Evolutionary conservation across 2,113 vertebrate genomes (phyloP).

Genomic region (Arizona elegans): DNA sequence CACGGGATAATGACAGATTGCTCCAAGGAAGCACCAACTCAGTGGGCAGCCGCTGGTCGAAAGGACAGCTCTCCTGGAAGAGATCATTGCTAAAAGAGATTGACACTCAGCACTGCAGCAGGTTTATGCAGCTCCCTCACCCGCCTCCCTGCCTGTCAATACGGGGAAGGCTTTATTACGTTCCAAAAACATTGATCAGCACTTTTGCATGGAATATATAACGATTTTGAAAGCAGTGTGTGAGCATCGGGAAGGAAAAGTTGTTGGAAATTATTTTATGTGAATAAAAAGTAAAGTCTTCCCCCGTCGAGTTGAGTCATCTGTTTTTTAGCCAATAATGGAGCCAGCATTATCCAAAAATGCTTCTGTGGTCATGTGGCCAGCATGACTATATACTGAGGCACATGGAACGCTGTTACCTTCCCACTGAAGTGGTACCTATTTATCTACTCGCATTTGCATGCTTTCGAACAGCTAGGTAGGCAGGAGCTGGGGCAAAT

Average conservation of each 20-base stretch:
- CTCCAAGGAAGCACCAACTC: neutral
- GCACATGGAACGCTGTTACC: neutral
- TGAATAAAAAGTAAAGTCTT: neutral
- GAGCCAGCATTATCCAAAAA: neutral
- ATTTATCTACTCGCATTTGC: neutral
- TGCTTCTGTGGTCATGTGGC: neutral
- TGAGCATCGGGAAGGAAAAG: neutral
- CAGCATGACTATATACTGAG: neutral
- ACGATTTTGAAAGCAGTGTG: neutral
- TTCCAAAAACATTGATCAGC: neutral
- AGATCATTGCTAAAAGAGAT: neutral
- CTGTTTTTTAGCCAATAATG: neutral
- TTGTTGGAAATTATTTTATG: neutral
- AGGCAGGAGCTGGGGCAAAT: neutral
- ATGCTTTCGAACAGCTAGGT: neutral
- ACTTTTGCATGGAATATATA: neutral
- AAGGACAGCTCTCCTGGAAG: neutral
- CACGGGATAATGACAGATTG: neutral
- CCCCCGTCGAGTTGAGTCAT: neutral
- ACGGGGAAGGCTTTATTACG: neutral
- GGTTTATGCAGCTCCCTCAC: neutral
- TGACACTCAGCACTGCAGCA: neutral
- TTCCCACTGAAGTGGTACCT: neutral
- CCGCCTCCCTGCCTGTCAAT: neutral
- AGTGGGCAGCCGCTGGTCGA: neutral